phyloP scores from a whole-genome alignment of 2,888 invertebrate genomes.

The Hypolimnas misippus region DNA sequence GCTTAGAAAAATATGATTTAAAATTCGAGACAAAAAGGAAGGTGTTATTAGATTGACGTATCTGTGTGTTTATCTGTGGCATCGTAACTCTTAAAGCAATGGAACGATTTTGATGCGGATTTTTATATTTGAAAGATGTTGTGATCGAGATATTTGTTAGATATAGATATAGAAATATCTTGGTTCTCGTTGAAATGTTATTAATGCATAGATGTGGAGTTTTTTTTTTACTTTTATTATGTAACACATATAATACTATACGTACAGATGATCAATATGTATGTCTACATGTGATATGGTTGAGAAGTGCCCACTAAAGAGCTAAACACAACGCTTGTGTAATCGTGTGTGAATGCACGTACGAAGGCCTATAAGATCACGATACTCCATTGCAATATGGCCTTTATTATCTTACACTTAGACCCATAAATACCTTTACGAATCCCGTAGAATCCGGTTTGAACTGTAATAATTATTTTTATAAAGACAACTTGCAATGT shows the following conservation, averaged over 20 bases:
- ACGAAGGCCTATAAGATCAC: slow-evolving; percentile 14
- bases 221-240: no score
- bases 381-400: background rate
- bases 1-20: no score
- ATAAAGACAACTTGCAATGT: slow-evolving; percentile 1
- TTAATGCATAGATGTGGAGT: no score
- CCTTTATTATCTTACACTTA: background rate
- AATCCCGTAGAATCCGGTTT: slow-evolving; percentile 1
- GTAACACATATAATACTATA: background rate
- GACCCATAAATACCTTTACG: background rate
- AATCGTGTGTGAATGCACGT: slow-evolving; percentile 21
- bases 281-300: background rate
- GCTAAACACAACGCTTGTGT: slow-evolving; percentile 1
- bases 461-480: slow-evolving; percentile 3
- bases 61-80: no score
- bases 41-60: no score
- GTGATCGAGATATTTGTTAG: no score
- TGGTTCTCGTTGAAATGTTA: no score
- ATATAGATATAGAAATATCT: no score
- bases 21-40: no score
- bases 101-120: no score
- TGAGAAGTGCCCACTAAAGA: background rate
- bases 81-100: no score
- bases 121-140: no score
- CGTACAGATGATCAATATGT: background rate